Evolutionary conservation across 1,140 invertebrate species (phyloP).

Genomic region (Elymnias hypermnestra): DNA sequence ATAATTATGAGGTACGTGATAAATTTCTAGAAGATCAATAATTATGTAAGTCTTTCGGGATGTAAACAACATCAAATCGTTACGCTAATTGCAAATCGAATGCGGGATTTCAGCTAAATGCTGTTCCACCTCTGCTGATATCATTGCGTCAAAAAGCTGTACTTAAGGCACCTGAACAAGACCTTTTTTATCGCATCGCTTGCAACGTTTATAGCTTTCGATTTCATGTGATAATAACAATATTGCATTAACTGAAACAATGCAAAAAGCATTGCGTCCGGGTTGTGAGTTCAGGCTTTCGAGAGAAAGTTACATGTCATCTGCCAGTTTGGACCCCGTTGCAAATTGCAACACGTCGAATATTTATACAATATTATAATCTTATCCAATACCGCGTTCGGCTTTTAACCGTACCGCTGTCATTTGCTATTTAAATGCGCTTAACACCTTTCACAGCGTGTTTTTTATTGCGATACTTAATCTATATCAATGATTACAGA

Average conservation of each 20-base stretch:
- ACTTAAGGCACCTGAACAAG: too few species aligned
- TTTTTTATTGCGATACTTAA: constrained; percentile 1
- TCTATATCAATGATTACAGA: constrained; percentile 4
- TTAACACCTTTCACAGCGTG: constrained; percentile 1
- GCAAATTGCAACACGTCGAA: constrained; percentile 42
- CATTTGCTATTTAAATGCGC: constrained; percentile 1
- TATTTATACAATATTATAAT: constrained; percentile 42
- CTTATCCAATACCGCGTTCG: constrained; percentile 26
- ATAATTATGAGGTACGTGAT: too few species aligned
- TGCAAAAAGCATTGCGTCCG: constrained; percentile 51
- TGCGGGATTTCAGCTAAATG: too few species aligned
- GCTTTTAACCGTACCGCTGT: constrained; percentile 6
- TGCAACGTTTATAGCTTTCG: constrained; percentile 52
- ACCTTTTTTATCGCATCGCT: constrained; percentile 42
- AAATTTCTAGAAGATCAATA: too few species aligned
- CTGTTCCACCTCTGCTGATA: too few species aligned
- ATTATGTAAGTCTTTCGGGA: too few species aligned
- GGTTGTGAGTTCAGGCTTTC: constrained; percentile 31
- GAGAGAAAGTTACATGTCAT: constrained; percentile 63
- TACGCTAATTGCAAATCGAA: too few species aligned
- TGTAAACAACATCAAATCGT: too few species aligned
- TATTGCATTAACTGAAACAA: constrained; percentile 63
- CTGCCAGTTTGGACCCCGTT: constrained; percentile 29
- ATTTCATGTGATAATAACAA: constrained; percentile 55
- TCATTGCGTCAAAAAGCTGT: too few species aligned